Base-by-base conservation (phyloP, 2,888 invertebrate genomes). In the Macropis europaea region DNA sequence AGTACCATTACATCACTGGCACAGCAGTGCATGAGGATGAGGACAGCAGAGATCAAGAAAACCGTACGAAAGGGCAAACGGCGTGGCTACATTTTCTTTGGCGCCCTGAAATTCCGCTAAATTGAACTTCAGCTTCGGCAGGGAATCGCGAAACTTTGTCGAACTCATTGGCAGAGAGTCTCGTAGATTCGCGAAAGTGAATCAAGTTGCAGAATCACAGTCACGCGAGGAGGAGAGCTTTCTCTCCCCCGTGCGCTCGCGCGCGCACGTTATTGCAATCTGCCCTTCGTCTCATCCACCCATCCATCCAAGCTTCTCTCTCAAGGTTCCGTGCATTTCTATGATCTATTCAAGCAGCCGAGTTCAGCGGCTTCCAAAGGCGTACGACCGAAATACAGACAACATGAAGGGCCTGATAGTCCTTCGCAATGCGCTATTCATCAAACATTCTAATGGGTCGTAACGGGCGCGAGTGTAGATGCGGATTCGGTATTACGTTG, bases 401-500 rank as follows among this genome's bases (percentile, higher is more conserved):
- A 75, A 81, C 71, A 45, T 57, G 72, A 68, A 63, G 48, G 54
- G 60, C 43, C 62, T 60, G 77, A 77, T 77, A 76, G 71, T 73
- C 77, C 80, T 59, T 47, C 61, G 72, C 69, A 59, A 57, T 62
- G 75, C 59, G 68, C 71, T 76, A 79, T 76, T 83, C 76, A 76
- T 80, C 76, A 74, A 78, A 82, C 68, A 78, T 75, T 69, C 76
- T 79, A 81, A 82, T 81, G 79, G 73, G 50, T 60, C 60, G 81
- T 76, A 81, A 81, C 75, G 73, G 72, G 66, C 24, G 60, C 28
- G 48, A 47, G 64, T 54, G 64, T 47, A 53, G 66, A 66, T 76
- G 72, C 77, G 45, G 61, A 73, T 73, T 66, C 60, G 47, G 36
- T 40, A 45, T 75, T 59, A 19, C 47, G 38, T 5, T 17, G 52